Base-by-base conservation (phyloP, 2,113 vertebrate species). In the Nothobranchius furzeri region DNA sequence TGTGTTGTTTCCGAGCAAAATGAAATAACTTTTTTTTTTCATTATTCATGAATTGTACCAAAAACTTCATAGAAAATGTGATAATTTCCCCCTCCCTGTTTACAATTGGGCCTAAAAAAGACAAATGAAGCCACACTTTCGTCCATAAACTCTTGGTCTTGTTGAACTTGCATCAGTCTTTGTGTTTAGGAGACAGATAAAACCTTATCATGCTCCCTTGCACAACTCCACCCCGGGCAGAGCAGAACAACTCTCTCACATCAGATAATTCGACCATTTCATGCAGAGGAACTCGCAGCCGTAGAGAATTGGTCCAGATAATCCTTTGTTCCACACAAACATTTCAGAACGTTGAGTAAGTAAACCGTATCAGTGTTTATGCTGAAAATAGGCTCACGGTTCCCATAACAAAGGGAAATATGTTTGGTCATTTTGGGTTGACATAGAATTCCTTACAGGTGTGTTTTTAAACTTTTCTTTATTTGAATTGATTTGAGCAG, bases 161-260 rank as follows among this genome's bases (percentile, higher is more conserved):
- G 48, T 69, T 55, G 42, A 69, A 55, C 64, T 13, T 55, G 60
- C 74, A 60, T 67, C 14, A 73, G 76, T 84, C 49, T 75, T 80
- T 70, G 68, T 80, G 20, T 66, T 55, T 62, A 67, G 51, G 53
- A 64, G 13, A 75, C 45, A 75, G 71, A 89, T 80, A 64, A 79
- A 66, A 68, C 30, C 42, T 76, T 45, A 81, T 81, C 64, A 63
- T 50, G 48, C 54, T 82, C 73, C 69, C 56, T 51, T 68, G 65
- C 57, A 57, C 46, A 86, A 80, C 60, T 61, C n/a, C 13, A 24
- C 17, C 36, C 51, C 6, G 4, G 4, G 77, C 68, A 76, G 79
- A 86, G 42, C 36, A 81, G 72, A 79, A 86, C 75, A 85, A 80
- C 70, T 64, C 70, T 9, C 51, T 80, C 49, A 76, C 42, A 83